A percentile compares a stretch with the other conserved stretches of the same genome.
Evolutionary conservation across 1,140 invertebrate genomes (phyloP).

Genomic region (Pteromalus puparum): DNA sequence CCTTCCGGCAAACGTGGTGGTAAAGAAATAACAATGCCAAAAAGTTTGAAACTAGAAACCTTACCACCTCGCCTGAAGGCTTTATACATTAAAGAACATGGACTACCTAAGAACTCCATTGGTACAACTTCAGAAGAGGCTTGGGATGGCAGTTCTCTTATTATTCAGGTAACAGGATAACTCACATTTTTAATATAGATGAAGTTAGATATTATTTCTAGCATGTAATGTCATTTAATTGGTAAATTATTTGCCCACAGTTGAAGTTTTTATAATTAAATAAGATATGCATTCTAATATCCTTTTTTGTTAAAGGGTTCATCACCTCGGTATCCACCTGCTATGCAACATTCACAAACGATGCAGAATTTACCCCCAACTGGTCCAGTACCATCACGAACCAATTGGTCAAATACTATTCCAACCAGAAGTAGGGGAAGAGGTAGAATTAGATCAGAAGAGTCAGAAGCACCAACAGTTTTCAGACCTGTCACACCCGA

Average conservation of each 20-base stretch:
- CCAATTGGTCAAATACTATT: conserved; percentile 74
- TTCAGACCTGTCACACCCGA: conserved; percentile 76
- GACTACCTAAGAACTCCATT: conserved; percentile 63
- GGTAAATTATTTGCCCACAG: too few species aligned
- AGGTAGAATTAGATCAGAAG: conserved; percentile 74
- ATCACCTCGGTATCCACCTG: conserved; percentile 59
- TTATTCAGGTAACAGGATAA: conserved; percentile 68
- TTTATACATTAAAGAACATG: conserved; percentile 76
- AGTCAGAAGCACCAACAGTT: conserved; percentile 64
- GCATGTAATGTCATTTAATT: too few species aligned
- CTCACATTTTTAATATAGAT: not conserved
- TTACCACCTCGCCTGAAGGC: conserved; percentile 76
- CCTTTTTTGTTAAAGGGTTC: conserved; percentile 59
- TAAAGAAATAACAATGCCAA: conserved; percentile 68
- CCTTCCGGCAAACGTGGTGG: conserved; percentile 74
- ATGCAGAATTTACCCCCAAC: conserved; percentile 68
- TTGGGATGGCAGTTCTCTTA: conserved; percentile 75
- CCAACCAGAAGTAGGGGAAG: conserved; percentile 74
- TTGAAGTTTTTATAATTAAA: too few species aligned
- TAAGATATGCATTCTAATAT: not conserved
- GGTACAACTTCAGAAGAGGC: conserved; percentile 68
- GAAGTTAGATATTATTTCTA: conserved; percentile 8
- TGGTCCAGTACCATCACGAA: conserved; percentile 62
- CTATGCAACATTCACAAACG: conserved; percentile 68
- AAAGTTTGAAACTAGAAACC: conserved; percentile 72